A percentile compares a stretch with the other conserved stretches of the same genome.
phyloP scores from a whole-genome alignment of 2,113 vertebrate species.

The Zosterops pallidus region DNA sequence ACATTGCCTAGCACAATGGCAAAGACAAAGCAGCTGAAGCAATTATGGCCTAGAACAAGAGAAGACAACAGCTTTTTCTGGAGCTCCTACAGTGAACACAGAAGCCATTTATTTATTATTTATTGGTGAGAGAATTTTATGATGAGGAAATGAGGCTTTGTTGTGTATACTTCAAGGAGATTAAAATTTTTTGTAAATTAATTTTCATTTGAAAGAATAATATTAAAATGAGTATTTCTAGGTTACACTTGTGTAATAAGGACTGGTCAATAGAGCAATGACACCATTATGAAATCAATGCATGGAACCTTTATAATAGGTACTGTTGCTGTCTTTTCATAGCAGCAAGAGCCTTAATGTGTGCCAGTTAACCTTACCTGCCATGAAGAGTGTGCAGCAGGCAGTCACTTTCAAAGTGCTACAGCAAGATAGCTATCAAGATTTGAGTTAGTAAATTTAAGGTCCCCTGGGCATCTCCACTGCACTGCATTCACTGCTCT shows the following conservation, averaged over 20 bases:
- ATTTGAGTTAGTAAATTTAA: not conserved
- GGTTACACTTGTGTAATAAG: not conserved
- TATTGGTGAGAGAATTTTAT: not conserved
- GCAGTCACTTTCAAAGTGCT: not conserved
- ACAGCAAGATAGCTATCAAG: not conserved
- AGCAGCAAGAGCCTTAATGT: not conserved
- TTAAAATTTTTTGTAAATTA: not conserved
- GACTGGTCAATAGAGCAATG: not conserved
- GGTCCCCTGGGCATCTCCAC: not conserved
- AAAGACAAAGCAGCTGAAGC: not conserved
- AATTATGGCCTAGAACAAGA: not conserved
- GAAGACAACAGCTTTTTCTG: not conserved
- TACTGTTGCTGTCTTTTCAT: not conserved
- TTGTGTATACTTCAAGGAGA: not conserved
- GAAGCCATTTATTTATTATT: not conserved
- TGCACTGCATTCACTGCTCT: not conserved
- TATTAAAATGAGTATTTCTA: not conserved
- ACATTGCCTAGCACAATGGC: not conserved
- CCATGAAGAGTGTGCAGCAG: not conserved
- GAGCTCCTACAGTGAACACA: not conserved
- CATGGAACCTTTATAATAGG: not conserved
- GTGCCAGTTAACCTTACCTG: not conserved
- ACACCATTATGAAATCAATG: not conserved
- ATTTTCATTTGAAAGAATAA: not conserved
- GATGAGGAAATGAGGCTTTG: not conserved